Evolutionary conservation across 2,113 vertebrate genomes (phyloP).

Genomic region (Brachypteracias leptosomus): DNA sequence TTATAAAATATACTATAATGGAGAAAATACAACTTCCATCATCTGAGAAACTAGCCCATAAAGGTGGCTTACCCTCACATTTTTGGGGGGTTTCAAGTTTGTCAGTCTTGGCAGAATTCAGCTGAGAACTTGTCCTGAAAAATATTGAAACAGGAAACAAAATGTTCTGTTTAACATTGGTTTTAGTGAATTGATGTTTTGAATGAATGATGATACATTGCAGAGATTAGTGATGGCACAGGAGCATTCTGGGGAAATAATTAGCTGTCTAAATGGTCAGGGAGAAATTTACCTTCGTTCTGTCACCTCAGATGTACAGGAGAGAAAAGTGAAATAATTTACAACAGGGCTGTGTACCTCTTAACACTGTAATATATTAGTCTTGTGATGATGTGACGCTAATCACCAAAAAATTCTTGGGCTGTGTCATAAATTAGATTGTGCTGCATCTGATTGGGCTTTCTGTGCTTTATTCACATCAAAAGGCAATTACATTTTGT

Average conservation of each 20-base stretch:
- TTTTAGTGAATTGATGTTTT: neutral
- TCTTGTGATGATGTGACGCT: conserved; percentile 42
- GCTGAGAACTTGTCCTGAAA: neutral
- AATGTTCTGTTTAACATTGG: neutral
- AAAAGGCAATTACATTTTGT: conserved; percentile 67
- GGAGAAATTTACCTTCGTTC: neutral
- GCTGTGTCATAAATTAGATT: conserved; percentile 39
- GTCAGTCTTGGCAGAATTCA: neutral
- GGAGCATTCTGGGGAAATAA: neutral
- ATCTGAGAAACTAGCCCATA: neutral
- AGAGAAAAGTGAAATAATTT: conserved; percentile 32
- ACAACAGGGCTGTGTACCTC: neutral
- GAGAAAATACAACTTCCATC: neutral
- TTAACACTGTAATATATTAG: conserved; percentile 36
- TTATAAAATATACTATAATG: accelerated
- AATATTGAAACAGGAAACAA: neutral
- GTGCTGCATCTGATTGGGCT: conserved; percentile 18
- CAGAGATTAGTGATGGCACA: neutral
- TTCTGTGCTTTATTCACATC: conserved; percentile 59
- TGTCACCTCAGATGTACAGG: neutral
- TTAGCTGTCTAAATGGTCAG: conserved; percentile 24
- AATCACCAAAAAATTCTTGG: conserved; percentile 46
- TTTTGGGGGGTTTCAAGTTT: neutral
- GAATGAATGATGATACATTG: neutral
- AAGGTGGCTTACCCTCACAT: neutral